These are phyloP conservation scores for Megalops atlanticus DNA, from an alignment of 2,113 vertebrate genomes.

Conservation along the genomic window DNA sequence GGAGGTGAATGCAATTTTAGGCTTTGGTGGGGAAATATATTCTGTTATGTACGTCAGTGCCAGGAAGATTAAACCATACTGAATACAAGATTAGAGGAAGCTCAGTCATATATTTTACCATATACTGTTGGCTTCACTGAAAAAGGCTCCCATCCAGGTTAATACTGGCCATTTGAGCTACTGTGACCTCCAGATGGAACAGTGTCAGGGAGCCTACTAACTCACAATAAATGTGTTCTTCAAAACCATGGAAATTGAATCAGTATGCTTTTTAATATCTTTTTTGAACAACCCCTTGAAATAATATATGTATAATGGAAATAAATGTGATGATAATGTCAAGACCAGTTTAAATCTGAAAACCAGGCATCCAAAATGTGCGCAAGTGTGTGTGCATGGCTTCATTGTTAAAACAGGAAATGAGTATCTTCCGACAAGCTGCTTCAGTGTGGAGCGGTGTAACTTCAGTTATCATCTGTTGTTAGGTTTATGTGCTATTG, in stretches of 20 bases:
- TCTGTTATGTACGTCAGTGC: slow-evolving; percentile 36
- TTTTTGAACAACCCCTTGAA: not conserved
- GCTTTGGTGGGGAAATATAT: slow-evolving; percentile 42
- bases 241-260: not conserved
- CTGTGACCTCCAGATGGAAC: not conserved
- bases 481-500: not conserved
- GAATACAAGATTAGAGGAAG: slow-evolving; percentile 12
- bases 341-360: too few species aligned
- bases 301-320: not conserved
- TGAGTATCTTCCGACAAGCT: not conserved
- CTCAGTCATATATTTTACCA: slow-evolving; percentile 1
- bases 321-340: not conserved
- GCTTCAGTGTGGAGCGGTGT: not conserved
- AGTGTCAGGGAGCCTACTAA: not conserved
- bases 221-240: not conserved
- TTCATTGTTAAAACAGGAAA: not conserved
- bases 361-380: not conserved
- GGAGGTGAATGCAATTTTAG: slow-evolving; percentile 43
- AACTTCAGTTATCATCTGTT: not conserved
- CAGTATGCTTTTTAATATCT: not conserved
- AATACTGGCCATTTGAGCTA: not conserved
- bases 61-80: slow-evolving; percentile 24
- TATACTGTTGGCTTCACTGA: not conserved
- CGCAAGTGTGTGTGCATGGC: not conserved
- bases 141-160: not conserved